Evolutionary conservation across 2,113 vertebrate species (phyloP).

Genomic region (Myrmecobius fasciatus): DNA sequence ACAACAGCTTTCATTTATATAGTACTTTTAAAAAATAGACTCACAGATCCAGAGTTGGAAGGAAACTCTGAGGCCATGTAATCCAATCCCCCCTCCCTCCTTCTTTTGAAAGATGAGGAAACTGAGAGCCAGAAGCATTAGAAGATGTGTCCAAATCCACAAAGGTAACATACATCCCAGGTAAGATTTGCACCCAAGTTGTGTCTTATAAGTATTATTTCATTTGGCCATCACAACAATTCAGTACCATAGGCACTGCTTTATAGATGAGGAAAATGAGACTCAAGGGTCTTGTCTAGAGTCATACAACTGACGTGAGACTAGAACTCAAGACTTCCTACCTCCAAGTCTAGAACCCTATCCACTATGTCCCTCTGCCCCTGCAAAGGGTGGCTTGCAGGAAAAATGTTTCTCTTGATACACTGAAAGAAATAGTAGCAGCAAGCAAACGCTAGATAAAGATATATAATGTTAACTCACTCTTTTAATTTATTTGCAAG

Average conservation of each 20-base stretch:
- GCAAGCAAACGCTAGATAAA: constrained; percentile 62
- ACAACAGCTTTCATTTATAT: neutral
- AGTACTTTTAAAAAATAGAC: neutral
- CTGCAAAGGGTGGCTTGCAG: constrained; percentile 68
- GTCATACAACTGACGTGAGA: neutral
- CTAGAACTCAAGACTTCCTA: neutral
- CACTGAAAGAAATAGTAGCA: constrained; percentile 62
- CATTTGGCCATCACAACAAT: neutral
- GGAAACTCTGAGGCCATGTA: neutral
- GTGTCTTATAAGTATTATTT: neutral
- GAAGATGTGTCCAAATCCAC: neutral
- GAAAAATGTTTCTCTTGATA: constrained; percentile 71
- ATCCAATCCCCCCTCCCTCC: neutral
- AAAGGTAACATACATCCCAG: neutral
- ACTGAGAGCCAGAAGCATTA: neutral
- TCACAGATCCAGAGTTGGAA: neutral
- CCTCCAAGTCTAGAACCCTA: neutral
- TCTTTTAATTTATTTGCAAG: constrained; percentile 61
- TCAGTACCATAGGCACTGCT: neutral
- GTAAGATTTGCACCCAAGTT: neutral
- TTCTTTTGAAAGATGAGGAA: neutral
- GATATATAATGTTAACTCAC: constrained; percentile 65
- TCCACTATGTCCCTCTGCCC: neutral
- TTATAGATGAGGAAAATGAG: neutral
- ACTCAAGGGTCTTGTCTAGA: neutral